These are phyloP conservation scores for Cynaeus angustus DNA, from an alignment of 2,888 invertebrate genomes.

Conservation along the genomic window DNA sequence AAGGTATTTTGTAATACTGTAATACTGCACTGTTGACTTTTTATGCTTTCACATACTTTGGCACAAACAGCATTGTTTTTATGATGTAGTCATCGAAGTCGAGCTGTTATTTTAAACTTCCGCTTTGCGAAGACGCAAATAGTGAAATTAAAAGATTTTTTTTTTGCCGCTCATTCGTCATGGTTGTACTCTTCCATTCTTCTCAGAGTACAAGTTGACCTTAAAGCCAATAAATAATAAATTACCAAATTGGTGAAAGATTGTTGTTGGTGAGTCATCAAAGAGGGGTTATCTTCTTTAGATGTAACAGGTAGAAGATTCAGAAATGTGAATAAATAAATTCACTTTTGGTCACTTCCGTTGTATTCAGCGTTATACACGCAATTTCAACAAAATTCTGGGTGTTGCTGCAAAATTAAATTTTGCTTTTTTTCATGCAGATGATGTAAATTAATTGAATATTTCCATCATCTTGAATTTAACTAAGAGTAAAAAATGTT, in stretches of 20 bases:
- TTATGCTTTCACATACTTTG: neutral
- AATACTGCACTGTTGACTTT: conserved; percentile 1
- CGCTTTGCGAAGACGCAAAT: neutral
- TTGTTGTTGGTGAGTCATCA: neutral
- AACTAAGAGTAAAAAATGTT: too few relatives aligned
- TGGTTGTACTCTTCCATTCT: too few relatives aligned
- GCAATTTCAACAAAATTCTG: too few relatives aligned
- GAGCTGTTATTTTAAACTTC: neutral
- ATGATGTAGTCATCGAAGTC: neutral
- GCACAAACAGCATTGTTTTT: neutral
- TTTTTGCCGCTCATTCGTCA: too few relatives aligned
- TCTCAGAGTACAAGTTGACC: conserved; percentile 1
- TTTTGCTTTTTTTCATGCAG: too few relatives aligned
- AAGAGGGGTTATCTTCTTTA: neutral
- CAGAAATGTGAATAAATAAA: too few relatives aligned
- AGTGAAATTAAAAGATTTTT: neutral
- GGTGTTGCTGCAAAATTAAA: too few relatives aligned
- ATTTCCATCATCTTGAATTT: too few relatives aligned
- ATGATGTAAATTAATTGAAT: too few relatives aligned
- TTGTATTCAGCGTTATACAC: too few relatives aligned
- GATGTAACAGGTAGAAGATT: neutral
- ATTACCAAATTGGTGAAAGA: conserved; percentile 1
- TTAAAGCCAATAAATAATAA: neutral
- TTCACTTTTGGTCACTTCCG: too few relatives aligned
- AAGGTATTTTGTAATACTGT: neutral